phyloP scores from a whole-genome alignment of 2,888 invertebrate genomes.

The Autographa gamma region DNA sequence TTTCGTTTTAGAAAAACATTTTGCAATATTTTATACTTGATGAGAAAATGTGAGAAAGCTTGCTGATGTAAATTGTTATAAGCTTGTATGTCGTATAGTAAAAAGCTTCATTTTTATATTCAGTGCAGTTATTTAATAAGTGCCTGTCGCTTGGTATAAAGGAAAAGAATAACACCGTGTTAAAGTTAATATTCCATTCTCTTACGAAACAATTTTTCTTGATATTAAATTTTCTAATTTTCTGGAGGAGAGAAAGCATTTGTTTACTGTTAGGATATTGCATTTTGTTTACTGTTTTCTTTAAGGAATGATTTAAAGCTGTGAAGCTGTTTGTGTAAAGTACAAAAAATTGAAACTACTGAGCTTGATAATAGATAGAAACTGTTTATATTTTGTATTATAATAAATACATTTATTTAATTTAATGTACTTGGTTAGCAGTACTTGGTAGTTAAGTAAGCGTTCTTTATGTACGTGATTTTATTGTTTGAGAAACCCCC shows the following conservation, averaged over 20 bases:
- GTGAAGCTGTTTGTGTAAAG: neutral
- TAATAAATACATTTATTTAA: too few relatives aligned
- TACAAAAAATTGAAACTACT: too few relatives aligned
- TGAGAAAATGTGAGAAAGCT: neutral
- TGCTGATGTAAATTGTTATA: neutral
- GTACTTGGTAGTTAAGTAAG: too few relatives aligned
- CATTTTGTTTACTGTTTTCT: neutral
- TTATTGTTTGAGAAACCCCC: too few relatives aligned
- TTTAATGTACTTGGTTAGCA: too few relatives aligned
- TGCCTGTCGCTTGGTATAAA: conserved; percentile 16
- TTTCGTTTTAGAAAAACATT: neutral
- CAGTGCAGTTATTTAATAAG: conserved; percentile 21
- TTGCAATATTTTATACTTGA: neutral
- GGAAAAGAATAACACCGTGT: neutral
- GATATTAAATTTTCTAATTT: conserved; percentile 1
- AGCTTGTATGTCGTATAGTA: conserved; percentile 11
- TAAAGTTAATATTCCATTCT: conserved; percentile 1
- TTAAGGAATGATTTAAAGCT: neutral
- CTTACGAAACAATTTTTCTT: neutral
- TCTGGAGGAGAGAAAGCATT: neutral
- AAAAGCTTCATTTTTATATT: conserved; percentile 18
- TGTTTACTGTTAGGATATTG: conserved; percentile 4
- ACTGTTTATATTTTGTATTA: too few relatives aligned
- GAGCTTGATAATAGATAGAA: too few relatives aligned
- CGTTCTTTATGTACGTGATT: too few relatives aligned